Percentiles rank a stretch among this genome's conserved stretches.
These are phyloP conservation scores for Falco rusticolus DNA, from an alignment of 2,797 vertebrate genomes.

Conservation along the genomic window DNA sequence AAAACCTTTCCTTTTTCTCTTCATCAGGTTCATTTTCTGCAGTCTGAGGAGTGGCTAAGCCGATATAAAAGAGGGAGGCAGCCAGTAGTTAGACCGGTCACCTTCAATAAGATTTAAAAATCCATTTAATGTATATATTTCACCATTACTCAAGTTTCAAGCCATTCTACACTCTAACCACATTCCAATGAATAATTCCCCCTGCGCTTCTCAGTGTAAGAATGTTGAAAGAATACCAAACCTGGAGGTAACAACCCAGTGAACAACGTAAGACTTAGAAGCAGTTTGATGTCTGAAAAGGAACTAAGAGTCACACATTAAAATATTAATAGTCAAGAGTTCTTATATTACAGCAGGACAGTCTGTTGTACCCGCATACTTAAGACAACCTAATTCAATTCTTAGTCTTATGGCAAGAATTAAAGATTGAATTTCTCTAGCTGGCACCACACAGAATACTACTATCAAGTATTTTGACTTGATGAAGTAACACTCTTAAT, in stretches of 20 bases:
- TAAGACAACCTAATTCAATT: neutral
- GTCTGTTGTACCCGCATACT: neutral
- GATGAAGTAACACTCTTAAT: neutral
- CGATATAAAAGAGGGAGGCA: neutral
- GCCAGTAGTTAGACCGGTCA: neutral
- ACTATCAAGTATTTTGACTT: neutral
- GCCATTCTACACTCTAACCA: neutral
- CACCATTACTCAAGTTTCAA: neutral
- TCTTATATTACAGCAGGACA: constrained; percentile 16
- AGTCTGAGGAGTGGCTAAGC: neutral
- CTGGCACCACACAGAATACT: neutral
- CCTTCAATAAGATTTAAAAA: neutral
- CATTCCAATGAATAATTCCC: neutral
- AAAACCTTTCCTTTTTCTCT: neutral
- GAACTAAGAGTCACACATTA: neutral
- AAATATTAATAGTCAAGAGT: neutral
- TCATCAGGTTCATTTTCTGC: neutral
- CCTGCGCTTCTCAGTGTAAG: neutral
- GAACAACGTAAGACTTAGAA: neutral
- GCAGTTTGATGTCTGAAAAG: neutral
- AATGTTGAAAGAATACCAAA: neutral
- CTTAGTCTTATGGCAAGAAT: neutral
- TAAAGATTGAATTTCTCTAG: neutral
- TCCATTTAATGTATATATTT: neutral
- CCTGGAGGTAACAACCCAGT: neutral